Base-by-base conservation (phyloP, 2,797 vertebrate species). In the Sebastes hopkinsi region DNA sequence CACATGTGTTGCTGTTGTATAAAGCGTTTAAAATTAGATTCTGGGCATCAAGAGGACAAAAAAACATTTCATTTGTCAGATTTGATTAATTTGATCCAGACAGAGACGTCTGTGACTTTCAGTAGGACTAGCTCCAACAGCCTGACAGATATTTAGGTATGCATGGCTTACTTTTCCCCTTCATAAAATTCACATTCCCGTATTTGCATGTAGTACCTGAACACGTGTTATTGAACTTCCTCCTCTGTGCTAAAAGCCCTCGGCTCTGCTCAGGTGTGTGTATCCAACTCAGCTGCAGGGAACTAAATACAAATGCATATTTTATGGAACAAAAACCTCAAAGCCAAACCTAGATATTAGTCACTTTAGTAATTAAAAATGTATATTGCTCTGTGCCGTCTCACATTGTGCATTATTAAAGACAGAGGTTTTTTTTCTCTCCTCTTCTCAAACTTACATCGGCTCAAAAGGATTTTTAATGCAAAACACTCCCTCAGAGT, bases 301-400 rank as follows among this genome's bases (percentile, higher is more conserved):
- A 89, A 92, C 91, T 89, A 92, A 92, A 97, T 96, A 97, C 95
- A 96, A 92, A 97, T 99, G 96, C 96, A 99, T 99, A 97, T 99
- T 99, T 99, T 95, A 99, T 99, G 96, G 97, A 95, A 97, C 97
- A 97, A 98, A 98, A 99, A 98, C 97, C 97, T 99, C 97, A 98
- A 99, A 99, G 97, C 97, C 97, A 96, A 98, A 97, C 97, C 97
- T 97, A 96, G 96, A 98, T 99, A 99, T 99, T 99, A 98, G 97
- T 98, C 97, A 98, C 97, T 99, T 99, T 98, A 98, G 97, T 98
- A 98, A 99, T 99, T 99, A 99, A 99, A 98, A 99, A 99, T 99
- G 98, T 92, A 99, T 98, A 98, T 98, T 97, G 97, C 97, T 97
- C 96, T 94, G 96, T 95, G 96, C 97, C 92, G 96, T 95, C 97